Conservation (phyloP, 2,888 invertebrate genomes). For the Icerya purchasi region DNA sequence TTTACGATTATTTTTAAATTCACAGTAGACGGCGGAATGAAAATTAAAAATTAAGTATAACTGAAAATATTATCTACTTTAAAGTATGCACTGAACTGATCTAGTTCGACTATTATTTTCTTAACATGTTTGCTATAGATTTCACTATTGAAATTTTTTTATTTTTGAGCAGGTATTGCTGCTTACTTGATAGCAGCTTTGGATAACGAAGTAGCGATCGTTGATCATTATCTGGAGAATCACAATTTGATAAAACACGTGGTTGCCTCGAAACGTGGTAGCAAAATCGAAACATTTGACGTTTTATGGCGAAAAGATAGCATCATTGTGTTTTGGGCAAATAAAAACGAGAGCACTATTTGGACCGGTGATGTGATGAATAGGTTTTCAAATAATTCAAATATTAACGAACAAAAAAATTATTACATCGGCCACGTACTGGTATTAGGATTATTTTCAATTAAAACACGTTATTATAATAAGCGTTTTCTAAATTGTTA, state of each 20-base stretch:
- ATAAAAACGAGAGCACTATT: constrained; percentile 11
- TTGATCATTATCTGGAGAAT: constrained; percentile 38
- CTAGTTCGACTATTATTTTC: neutral
- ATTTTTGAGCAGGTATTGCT: constrained; percentile 27
- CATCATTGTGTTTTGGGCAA: constrained; percentile 15
- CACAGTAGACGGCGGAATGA: no score
- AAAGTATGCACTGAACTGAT: no score
- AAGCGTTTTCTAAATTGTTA: no score
- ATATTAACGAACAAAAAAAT: no score
- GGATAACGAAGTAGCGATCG: constrained; percentile 36
- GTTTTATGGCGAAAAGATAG: constrained; percentile 24
- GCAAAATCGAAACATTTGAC: constrained; percentile 34
- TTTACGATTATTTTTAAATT: no score
- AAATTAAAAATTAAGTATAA: no score
- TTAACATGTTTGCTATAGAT: neutral
- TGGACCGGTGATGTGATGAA: neutral
- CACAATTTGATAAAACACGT: constrained; percentile 26
- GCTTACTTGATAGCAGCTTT: constrained; percentile 43
- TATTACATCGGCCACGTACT: no score
- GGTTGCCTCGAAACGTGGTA: constrained; percentile 23
- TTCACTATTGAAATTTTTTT: neutral
- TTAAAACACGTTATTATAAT: no score
- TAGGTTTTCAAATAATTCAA: neutral
- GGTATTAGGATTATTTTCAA: no score
- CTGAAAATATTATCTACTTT: no score